These are phyloP conservation scores for Thera obeliscata DNA, from an alignment of 2,888 invertebrate genomes.

Conservation along the genomic window DNA sequence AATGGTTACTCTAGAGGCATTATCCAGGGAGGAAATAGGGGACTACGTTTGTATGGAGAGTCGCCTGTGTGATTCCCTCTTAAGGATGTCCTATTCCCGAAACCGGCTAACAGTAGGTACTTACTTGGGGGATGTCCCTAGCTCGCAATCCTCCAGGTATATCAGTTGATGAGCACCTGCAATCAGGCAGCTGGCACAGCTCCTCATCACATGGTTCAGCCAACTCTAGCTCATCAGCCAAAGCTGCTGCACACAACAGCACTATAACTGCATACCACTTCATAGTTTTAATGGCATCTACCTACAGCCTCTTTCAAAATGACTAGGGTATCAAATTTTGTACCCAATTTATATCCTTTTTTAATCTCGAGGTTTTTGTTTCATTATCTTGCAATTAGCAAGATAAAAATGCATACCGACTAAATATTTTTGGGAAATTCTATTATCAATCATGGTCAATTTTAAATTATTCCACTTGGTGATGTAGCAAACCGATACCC, in stretches of 20 bases:
- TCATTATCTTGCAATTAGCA: neutral
- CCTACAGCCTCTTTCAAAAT: neutral
- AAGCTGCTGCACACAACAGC: constrained; percentile 22
- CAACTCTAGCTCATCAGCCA: constrained; percentile 44
- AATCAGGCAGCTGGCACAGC: constrained; percentile 79
- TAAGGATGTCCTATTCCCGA: too few species aligned
- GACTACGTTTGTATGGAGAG: too few species aligned
- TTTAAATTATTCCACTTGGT: too few species aligned
- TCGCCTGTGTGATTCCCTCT: too few species aligned
- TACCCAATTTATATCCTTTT: constrained; percentile 1
- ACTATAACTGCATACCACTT: constrained; percentile 23
- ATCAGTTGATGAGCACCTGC: constrained; percentile 77
- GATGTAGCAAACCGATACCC: too few species aligned
- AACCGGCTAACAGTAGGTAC: neutral
- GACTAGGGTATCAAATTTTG: neutral
- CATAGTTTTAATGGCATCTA: constrained; percentile 1
- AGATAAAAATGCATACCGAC: too few species aligned
- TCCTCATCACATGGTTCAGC: constrained; percentile 62
- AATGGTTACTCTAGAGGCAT: too few species aligned
- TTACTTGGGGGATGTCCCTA: constrained; percentile 82
- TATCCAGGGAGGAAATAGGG: too few species aligned
- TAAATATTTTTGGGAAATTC: too few species aligned
- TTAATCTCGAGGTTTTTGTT: constrained; percentile 2
- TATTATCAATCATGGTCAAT: too few species aligned
- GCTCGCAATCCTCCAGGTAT: constrained; percentile 75